Base-by-base conservation (phyloP, 2,113 vertebrate genomes). In the Setophaga coronata region DNA sequence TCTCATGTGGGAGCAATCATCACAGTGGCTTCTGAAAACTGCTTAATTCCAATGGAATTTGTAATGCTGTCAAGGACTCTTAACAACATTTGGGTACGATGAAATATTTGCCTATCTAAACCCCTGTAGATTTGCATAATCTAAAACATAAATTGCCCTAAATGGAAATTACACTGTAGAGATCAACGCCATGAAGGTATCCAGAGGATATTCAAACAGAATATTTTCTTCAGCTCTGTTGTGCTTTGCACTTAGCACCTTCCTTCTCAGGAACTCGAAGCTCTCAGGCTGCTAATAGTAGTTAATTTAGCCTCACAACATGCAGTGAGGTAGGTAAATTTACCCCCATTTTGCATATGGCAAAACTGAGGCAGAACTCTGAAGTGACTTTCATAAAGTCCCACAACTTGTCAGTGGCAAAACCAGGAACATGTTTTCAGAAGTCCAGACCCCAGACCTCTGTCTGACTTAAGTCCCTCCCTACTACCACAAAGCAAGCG, bases 261-360 rank as follows among this genome's bases (percentile, higher is more conserved):
- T 90, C 62, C 51, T 83, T 89, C 66, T 67, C 83, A 93, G 73
- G 83, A 89, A 92, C 87, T 91, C 34, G 8, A 81, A 97, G 83
- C 86, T 81, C 89, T 95, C 50, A 60, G 47, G 76, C 70, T 70
- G 36, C 45, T 93, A 97, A 95, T 81, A 94, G 78, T 87, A 95
- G 62, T 53, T 36, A 96, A 95, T 96, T 97, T 96, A 97, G 95
- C 95, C 95, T 97, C 94, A 96, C 96, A 66, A 64, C 36, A 86
- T 67, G 50, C 66, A 64, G 95, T 97, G 97, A 97, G 97, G 96
- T 97, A 96, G 93, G 73, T 93, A 80, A 71, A 73, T 72, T 87
- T 71, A 73, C 54, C 70, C 50, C 84, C 94, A 78, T 96, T 93
- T 92, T 76, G 90, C 74, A 94, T 88, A 90, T 50, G 61, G 86